phyloP scores from a whole-genome alignment of 1,140 invertebrate species.

The Chlorops oryzae region DNA sequence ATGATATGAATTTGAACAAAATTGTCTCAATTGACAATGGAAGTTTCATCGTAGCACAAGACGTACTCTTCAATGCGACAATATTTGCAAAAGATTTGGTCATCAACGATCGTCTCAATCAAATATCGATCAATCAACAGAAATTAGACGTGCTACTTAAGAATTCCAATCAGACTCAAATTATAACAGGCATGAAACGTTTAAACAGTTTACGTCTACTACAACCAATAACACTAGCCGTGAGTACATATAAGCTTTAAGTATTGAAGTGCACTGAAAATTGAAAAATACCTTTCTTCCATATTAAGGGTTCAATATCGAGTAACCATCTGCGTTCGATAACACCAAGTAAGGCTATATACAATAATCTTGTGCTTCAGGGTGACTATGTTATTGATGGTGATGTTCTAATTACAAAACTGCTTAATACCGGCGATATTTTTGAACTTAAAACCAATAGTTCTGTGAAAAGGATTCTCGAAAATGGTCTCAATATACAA shows the following conservation, averaged over 20 bases:
- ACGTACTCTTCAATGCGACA: conserved; percentile 45
- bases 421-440: conserved; percentile 37
- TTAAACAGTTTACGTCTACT: conserved; percentile 45
- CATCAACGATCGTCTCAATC: conserved; percentile 43
- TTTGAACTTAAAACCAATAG: conserved; percentile 14
- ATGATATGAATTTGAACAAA: conserved; percentile 22
- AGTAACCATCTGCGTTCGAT: conserved; percentile 42
- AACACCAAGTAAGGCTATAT: conserved; percentile 44
- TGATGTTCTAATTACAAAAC: conserved; percentile 37
- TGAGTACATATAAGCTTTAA: too few species aligned
- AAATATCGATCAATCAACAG: conserved; percentile 44
- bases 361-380: conserved; percentile 31
- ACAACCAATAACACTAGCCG: conserved; percentile 43
- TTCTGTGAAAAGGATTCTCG: conserved; percentile 10
- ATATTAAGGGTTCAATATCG: conserved; percentile 33
- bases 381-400: conserved; percentile 47
- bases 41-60: conserved; percentile 38
- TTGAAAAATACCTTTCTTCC: neutral
- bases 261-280: rapidly evolving
- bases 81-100: conserved; percentile 39
- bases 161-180: conserved; percentile 36
- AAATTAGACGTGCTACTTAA: conserved; percentile 46
- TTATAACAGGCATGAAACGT: conserved; percentile 42
- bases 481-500: conserved; percentile 21
- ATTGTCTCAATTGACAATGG: conserved; percentile 32